Evolutionary conservation across 1,140 invertebrate genomes (phyloP).

Genomic region (Pseudomyrmex dendroicus): DNA sequence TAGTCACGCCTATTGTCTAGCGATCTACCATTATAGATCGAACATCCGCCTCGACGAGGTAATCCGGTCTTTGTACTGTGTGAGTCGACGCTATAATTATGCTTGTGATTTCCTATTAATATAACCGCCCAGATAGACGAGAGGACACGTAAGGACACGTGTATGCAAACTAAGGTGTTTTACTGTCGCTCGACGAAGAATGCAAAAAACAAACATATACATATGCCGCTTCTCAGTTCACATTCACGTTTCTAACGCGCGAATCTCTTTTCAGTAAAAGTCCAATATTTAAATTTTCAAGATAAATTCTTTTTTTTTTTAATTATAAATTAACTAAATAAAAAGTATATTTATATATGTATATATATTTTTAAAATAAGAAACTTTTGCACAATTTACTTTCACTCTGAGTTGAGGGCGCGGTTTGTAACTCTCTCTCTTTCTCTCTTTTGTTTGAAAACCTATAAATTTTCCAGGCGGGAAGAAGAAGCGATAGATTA

Average conservation of each 20-base stretch:
- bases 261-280: too few species aligned
- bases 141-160: neutral
- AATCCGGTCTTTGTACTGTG: slow-evolving; percentile 54
- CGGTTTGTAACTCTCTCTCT: too few species aligned
- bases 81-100: slow-evolving; percentile 33
- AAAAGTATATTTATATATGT: too few species aligned
- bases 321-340: too few species aligned
- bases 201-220: neutral
- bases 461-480: neutral
- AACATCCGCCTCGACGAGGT: slow-evolving; percentile 43
- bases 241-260: too few species aligned
- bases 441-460: neutral
- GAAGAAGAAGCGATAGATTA: neutral
- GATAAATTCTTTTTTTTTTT: too few species aligned
- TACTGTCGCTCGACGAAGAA: neutral
- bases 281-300: too few species aligned
- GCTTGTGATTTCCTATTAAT: slow-evolving; percentile 15
- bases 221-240: too few species aligned
- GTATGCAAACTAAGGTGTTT: slow-evolving; percentile 2
- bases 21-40: slow-evolving; percentile 56
- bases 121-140: neutral
- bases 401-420: too few species aligned
- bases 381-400: too few species aligned
- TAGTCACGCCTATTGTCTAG: slow-evolving; percentile 61
- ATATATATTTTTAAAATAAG: too few species aligned